A percentile compares a stretch with the other conserved stretches of the same genome.
Conservation (phyloP, 2,888 invertebrate genomes). For the Drosophila tripunctata region DNA sequence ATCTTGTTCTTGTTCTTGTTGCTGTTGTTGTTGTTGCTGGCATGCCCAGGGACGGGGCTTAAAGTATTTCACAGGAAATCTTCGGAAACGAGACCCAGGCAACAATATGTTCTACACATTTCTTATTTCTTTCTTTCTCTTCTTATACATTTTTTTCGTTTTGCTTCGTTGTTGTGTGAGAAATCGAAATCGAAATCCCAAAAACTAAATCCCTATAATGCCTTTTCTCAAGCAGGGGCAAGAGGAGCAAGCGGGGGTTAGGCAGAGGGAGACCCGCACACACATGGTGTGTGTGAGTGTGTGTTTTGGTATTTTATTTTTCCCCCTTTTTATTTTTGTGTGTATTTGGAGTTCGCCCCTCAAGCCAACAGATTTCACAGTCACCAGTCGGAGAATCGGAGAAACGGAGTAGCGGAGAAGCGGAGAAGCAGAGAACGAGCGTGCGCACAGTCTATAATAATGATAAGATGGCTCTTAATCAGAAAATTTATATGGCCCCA, state of each 20-base stretch:
- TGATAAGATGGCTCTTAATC: conserved; percentile 85
- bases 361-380: neutral
- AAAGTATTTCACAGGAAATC: conserved; percentile 81
- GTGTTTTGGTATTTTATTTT: conserved; percentile 52
- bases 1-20: conserved; percentile 27
- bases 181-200: conserved; percentile 81
- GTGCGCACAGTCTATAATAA: conserved; percentile 82
- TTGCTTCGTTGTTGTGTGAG: conserved; percentile 54
- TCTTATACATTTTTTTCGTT: conserved; percentile 15
- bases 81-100: conserved; percentile 74
- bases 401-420: no score
- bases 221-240: conserved; percentile 48
- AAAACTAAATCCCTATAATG: conserved; percentile 81
- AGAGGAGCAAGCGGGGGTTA: conserved; percentile 9
- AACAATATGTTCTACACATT: conserved; percentile 79
- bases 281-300: conserved; percentile 42
- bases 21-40: conserved; percentile 8
- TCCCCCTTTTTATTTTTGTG: conserved; percentile 3
- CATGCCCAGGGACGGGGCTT: conserved; percentile 63
- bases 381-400: conserved; percentile 11
- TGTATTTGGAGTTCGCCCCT: neutral
- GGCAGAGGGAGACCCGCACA: conserved; percentile 19
- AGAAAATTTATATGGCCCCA: conserved; percentile 83
- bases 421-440: conserved; percentile 48
- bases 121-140: conserved; percentile 52